Conservation (phyloP, 2,888 invertebrate species). For the Plagodis dolabraria region DNA sequence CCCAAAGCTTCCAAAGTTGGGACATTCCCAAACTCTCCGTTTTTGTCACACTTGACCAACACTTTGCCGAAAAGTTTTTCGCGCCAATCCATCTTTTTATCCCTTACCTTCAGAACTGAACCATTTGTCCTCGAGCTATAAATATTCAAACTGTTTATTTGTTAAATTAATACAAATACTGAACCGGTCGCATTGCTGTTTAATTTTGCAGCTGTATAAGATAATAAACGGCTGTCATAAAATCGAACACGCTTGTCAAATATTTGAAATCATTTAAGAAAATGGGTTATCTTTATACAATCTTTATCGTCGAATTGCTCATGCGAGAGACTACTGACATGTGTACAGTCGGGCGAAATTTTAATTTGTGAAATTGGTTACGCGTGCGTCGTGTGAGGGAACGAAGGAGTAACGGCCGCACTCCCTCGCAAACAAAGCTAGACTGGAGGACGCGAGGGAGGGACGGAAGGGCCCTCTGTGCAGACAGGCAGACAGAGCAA, state of each 20-base stretch:
- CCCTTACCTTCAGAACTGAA: conserved; percentile 11
- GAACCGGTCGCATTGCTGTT: conserved; percentile 29
- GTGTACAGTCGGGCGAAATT: conserved; percentile 21
- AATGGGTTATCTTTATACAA: neutral
- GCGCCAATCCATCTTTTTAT: conserved; percentile 82
- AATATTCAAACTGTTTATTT: conserved; percentile 22
- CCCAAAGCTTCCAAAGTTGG: conserved; percentile 74
- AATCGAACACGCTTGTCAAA: neutral
- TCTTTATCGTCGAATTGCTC: neutral
- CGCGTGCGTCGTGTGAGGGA: conserved; percentile 46
- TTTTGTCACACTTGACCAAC: conserved; percentile 80
- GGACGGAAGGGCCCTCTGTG: conserved; percentile 50
- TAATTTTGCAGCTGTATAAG: conserved; percentile 24
- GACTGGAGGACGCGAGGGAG: conserved; percentile 63
- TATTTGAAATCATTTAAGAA: neutral
- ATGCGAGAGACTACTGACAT: neutral
- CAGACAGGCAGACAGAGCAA: conserved; percentile 65
- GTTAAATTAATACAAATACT: conserved; percentile 13
- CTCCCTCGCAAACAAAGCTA: conserved; percentile 68
- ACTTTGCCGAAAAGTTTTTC: conserved; percentile 86
- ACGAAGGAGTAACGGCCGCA: conserved; percentile 57
- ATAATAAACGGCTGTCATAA: conserved; percentile 1
- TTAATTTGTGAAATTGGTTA: conserved; percentile 58
- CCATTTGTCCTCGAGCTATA: conserved; percentile 12
- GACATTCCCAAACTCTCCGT: conserved; percentile 75